Evolutionary conservation across 2,888 invertebrate species (phyloP).

Genomic region (Drosophila nigricruria): DNA sequence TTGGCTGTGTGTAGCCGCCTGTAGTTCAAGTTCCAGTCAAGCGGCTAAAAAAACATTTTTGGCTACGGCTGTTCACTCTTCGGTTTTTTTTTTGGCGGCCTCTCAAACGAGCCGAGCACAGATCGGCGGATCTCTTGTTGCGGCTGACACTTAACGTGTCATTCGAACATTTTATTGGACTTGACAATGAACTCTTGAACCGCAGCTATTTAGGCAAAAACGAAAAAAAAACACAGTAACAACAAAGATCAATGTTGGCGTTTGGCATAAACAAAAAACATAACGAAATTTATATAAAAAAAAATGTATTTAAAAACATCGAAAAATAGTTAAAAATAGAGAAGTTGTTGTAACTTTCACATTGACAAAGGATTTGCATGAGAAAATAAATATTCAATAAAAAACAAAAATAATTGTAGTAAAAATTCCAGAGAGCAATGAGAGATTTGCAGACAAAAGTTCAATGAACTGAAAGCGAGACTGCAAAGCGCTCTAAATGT

Average conservation of each 20-base stretch:
- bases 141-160: conserved; percentile 80
- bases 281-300: conserved; percentile 8
- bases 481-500: neutral
- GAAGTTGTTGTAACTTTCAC: conserved; percentile 57
- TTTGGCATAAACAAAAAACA: conserved; percentile 26
- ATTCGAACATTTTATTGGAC: conserved; percentile 81
- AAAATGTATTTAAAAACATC: conserved; percentile 10
- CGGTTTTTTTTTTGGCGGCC: conserved; percentile 9
- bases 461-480: no score
- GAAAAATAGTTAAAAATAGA: conserved; percentile 12
- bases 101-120: conserved; percentile 30
- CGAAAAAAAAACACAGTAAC: conserved; percentile 27
- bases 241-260: conserved; percentile 38
- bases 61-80: conserved; percentile 4
- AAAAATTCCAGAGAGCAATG: conserved; percentile 1
- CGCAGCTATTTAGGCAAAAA: conserved; percentile 13
- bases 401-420: neutral
- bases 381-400: conserved; percentile 18
- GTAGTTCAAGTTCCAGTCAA: conserved; percentile 58
- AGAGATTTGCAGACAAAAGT: neutral
- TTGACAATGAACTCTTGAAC: conserved; percentile 82
- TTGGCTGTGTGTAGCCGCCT: conserved; percentile 12
- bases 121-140: conserved; percentile 55
- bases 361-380: conserved; percentile 44
- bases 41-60: conserved; percentile 46